Percentiles rank a stretch among this genome's conserved stretches.
phyloP scores from a whole-genome alignment of 2,888 invertebrate species.

The Amphipyra tragopoginis region DNA sequence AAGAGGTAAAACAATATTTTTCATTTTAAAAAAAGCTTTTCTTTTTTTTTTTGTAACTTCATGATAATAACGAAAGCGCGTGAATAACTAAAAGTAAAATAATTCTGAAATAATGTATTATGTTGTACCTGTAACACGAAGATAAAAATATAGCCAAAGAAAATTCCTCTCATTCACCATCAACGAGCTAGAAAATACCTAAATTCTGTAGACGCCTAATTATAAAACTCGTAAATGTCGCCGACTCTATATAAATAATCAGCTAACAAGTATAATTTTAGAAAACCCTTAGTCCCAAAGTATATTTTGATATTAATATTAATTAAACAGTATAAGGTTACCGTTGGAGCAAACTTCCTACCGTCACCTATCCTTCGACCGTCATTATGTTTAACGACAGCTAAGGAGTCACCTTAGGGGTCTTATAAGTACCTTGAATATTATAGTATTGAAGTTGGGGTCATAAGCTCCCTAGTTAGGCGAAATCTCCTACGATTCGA shows the following conservation, averaged over 20 bases:
- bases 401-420: conserved; percentile 42
- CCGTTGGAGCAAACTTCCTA: conserved; percentile 47
- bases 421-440: conserved; percentile 49
- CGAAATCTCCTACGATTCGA: conserved; percentile 48
- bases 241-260: not conserved
- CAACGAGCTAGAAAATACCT: too few species aligned
- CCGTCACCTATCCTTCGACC: conserved; percentile 49
- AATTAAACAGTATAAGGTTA: conserved; percentile 65
- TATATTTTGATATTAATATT: conserved; percentile 55
- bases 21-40: too few species aligned
- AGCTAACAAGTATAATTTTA: conserved; percentile 6
- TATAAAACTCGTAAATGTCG: not conserved
- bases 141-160: too few species aligned
- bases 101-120: too few species aligned
- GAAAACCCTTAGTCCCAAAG: conserved; percentile 13
- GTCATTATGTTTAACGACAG: conserved; percentile 65
- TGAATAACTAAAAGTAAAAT: too few species aligned
- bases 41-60: too few species aligned
- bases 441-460: conserved; percentile 53
- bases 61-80: too few species aligned
- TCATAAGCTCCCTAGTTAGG: conserved; percentile 29
- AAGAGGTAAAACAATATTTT: too few species aligned
- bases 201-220: not conserved
- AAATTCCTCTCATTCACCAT: too few species aligned
- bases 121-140: not conserved